Base-by-base conservation (phyloP, 1,140 invertebrate genomes). In the Xylocopa sonorina region DNA sequence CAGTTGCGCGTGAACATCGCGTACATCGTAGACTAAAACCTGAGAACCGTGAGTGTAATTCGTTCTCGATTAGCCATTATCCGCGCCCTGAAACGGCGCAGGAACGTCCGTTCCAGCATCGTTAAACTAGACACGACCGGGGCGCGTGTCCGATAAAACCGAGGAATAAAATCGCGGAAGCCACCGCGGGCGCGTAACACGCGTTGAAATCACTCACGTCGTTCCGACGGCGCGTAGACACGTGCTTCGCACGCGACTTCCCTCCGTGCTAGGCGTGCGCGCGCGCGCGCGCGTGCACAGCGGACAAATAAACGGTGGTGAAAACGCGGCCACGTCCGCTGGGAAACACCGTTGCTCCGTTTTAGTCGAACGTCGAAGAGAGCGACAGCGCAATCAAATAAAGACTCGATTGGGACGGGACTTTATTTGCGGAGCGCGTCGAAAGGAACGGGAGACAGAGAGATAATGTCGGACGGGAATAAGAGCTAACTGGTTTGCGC, bases 241-340 rank as follows among this genome's bases (percentile, higher is more conserved):
- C 79, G 72, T 76, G 79, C 50, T 57, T 24, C 18, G 73, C 71
- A 51, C 55, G 48, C 64, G 79, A 62, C 64, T 83, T 78, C 71
- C 14, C 46, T 53, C 38, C 29, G n/a, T n/a, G n/a, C n/a, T n/a
- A n/a, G 34, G 50, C 48, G 62, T 71, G 43, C 43, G 57, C 14
- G 48, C n/a, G 63, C 63, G 72, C 53, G 67, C 66, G 66, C 53
- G 53, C 74, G 51, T 48, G 48, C 55, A 18, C 29, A 27, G 51
- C 38, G 46, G 21, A 21, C 58, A 78, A 82, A 83, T 67, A 83
- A 83, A 73, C 67, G 43, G 66, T 38, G 43, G 41, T 53, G 62
- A 66, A 82, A 66, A 32, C 41, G 7, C 48, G 46, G 12, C 16
- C 14, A 57, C 53, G 67, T 78, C 73, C 21, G 43, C 32, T n/a